phyloP scores from a whole-genome alignment of 2,797 vertebrate genomes.

The Eleutherodactylus coqui region DNA sequence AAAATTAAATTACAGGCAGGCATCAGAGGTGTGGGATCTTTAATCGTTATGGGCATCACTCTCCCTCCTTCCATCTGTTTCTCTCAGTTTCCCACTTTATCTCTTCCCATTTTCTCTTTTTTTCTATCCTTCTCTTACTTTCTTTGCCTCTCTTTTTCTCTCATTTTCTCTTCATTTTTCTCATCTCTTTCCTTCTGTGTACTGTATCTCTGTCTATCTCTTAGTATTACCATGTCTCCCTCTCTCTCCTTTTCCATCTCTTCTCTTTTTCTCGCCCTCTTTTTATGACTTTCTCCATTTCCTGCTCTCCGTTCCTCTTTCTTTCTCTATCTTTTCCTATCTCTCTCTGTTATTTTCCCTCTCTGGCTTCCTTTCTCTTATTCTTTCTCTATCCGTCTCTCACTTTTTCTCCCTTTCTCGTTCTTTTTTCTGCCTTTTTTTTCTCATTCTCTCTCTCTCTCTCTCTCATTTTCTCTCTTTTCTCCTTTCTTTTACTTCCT shows the following conservation, averaged over 20 bases:
- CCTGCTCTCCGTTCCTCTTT: too few species aligned
- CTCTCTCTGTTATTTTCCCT: not conserved
- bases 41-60: too few species aligned
- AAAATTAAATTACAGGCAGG: too few species aligned
- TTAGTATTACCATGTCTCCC: too few species aligned
- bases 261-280: too few species aligned
- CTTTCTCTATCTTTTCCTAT: too few species aligned
- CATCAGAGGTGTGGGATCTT: too few species aligned
- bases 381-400: too few species aligned
- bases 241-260: not conserved
- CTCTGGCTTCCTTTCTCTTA: not conserved
- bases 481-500: too few species aligned
- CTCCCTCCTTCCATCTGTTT: not conserved
- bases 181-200: not conserved
- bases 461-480: not conserved
- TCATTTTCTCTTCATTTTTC: not conserved
- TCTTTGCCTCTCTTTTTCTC: not conserved
- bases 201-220: not conserved
- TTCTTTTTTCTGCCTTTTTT: too few species aligned
- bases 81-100: not conserved
- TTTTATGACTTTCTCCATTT: too few species aligned
- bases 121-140: not conserved
- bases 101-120: not conserved
- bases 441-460: not conserved
- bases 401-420: not conserved